Evolutionary conservation across 2,797 vertebrate species (phyloP).

Genomic region (Hippopotamyrus pictus): DNA sequence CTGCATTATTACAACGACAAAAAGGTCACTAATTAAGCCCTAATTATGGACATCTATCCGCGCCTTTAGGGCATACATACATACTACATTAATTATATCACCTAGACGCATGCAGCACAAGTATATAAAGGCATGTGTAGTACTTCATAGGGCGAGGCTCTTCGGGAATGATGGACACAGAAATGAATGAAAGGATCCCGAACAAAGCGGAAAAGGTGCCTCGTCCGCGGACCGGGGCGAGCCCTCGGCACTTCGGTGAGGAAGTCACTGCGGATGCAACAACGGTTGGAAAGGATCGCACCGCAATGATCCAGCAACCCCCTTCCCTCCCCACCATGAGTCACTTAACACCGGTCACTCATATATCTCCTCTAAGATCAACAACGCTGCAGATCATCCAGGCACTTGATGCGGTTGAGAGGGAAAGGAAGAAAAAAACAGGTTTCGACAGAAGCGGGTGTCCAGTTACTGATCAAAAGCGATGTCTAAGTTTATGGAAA

Average conservation of each 20-base stretch:
- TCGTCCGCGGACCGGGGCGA: background rate
- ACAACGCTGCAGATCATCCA: background rate
- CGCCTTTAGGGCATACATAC: background rate
- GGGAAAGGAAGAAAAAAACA: background rate
- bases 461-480: background rate
- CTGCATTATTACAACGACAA: background rate
- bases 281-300: background rate
- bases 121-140: background rate
- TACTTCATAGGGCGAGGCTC: background rate
- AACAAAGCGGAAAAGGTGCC: constrained; percentile 2
- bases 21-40: background rate
- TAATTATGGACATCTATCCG: background rate
- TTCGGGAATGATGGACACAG: background rate
- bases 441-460: background rate
- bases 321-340: background rate
- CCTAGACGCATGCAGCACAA: background rate
- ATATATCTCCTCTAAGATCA: background rate
- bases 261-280: constrained; percentile 6
- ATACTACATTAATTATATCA: background rate
- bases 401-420: background rate
- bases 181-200: background rate
- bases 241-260: background rate
- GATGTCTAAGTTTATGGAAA: background rate
- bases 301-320: background rate
- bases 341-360: background rate